These are phyloP conservation scores for Crotalus viridis DNA, from an alignment of 2,113 vertebrate genomes.

Conservation along the genomic window DNA sequence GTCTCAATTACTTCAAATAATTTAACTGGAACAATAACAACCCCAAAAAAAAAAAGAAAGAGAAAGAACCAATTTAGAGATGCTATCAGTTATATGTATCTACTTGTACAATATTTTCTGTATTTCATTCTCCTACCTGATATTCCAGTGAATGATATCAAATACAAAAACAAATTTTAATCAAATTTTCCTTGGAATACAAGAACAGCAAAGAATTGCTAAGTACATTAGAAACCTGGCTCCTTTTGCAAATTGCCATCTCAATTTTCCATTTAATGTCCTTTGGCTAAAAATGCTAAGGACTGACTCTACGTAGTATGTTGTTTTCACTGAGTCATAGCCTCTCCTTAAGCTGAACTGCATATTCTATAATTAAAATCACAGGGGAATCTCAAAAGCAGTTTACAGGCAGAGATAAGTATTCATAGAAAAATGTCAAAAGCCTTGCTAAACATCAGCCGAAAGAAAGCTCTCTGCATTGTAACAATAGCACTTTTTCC, in stretches of 20 bases:
- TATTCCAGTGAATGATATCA: neutral
- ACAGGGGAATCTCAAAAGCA: neutral
- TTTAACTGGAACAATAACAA: conserved; percentile 77
- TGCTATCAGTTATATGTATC: neutral
- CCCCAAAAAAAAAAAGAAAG: neutral
- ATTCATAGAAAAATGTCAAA: neutral
- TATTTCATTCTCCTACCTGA: neutral
- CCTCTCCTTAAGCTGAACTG: neutral
- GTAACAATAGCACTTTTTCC: neutral
- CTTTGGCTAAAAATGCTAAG: neutral
- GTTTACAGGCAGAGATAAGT: neutral
- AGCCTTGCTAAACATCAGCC: no score
- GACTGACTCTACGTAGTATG: neutral
- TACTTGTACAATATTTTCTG: neutral
- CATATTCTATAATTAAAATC: neutral
- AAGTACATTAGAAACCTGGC: neutral
- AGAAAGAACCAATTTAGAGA: conserved; percentile 30
- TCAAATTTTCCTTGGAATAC: neutral
- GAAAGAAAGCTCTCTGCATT: neutral
- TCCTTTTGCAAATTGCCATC: neutral
- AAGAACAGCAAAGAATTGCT: neutral
- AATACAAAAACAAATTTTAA: neutral
- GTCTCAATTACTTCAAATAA: conserved; percentile 97
- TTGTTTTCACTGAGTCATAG: neutral
- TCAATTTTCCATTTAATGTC: neutral